Conservation (phyloP, 2,888 invertebrate species). For the Erebia ligea region DNA sequence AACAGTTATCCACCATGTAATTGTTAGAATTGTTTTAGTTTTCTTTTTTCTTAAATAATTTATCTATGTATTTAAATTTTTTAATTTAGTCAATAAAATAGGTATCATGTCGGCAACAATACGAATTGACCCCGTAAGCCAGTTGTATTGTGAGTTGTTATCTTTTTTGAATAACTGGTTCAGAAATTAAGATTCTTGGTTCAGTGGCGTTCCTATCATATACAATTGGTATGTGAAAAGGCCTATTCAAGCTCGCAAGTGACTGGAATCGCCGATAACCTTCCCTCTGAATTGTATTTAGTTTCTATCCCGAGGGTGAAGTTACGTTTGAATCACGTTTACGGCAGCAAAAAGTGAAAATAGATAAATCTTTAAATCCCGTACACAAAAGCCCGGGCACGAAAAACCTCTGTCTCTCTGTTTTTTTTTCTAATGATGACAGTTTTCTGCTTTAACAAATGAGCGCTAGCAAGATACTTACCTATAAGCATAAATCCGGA, state of each 20-base stretch:
- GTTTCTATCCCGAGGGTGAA: conserved; percentile 48
- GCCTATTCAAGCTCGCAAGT: conserved; percentile 55
- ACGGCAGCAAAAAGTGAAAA: conserved; percentile 29
- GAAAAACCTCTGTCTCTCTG: background rate
- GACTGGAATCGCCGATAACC: conserved; percentile 63
- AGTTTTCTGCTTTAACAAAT: background rate
- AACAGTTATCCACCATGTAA: no score
- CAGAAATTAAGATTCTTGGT: conserved; percentile 1
- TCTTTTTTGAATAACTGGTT: background rate
- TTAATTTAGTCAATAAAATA: background rate
- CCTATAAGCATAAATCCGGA: background rate
- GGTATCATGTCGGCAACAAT: background rate
- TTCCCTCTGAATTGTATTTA: conserved; percentile 53
- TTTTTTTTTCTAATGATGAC: conserved; percentile 1
- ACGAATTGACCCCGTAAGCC: background rate
- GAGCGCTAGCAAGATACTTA: background rate
- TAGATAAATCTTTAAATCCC: conserved; percentile 17
- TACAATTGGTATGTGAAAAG: conserved; percentile 58
- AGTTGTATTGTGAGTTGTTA: background rate
- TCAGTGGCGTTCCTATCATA: conserved; percentile 54
- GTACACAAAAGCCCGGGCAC: conserved; percentile 3
- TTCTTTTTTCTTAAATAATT: background rate
- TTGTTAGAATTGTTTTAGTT: no score
- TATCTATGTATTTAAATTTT: background rate
- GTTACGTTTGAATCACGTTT: conserved; percentile 43